Base-by-base conservation (phyloP, 2,113 vertebrate species). In the Cyprinodon variegatus region DNA sequence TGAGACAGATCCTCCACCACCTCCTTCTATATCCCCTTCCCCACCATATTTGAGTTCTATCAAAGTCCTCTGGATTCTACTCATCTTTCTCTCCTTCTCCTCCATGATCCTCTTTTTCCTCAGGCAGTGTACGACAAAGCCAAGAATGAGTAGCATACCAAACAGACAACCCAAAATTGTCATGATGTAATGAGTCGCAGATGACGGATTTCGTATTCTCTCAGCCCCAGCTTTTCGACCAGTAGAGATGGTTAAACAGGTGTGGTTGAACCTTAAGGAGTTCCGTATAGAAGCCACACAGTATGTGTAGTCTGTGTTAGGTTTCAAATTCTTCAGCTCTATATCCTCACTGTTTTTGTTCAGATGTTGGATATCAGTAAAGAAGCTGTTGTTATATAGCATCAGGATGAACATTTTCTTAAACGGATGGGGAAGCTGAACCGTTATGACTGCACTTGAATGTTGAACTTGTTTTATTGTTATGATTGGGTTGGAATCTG, bases 101-200 rank as follows among this genome's bases (percentile, higher is more conserved):
- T 96, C 95, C 86, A 93, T 95, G 65, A 95, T 94, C 64, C 96
- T 92, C 66, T 91, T 95, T 90, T 92, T 95, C 53, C 98, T 95
- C 68, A 99, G 94, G 85, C 98, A 96, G 89, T 97, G 96, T 76
- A 97, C 97, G 11, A 97, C 95, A 2, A 97, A 82, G 0, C 97
- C 97, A 4, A 99, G 92, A 36, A 97, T 95, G 13, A 99, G 94
- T 73, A 99, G 90, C 97, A 99, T 98, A 70, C 97, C 96, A 1
- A 99, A 97, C 64, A 99, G 95, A 82, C 97, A 98, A 78, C 98
- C 98, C 76, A 99, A 78, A 77, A 98, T 95, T 76, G 97, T 97
- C 97, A 99, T 96, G 79, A 99, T 99, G 68, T 98, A 97, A 90
- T 97, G 97, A 12, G 98, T 99, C 88, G 97, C 97, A 0, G 96